A percentile compares a stretch with the other conserved stretches of the same genome.
Conservation (phyloP, 2,797 vertebrate genomes). For the Sus cebifrons region DNA sequence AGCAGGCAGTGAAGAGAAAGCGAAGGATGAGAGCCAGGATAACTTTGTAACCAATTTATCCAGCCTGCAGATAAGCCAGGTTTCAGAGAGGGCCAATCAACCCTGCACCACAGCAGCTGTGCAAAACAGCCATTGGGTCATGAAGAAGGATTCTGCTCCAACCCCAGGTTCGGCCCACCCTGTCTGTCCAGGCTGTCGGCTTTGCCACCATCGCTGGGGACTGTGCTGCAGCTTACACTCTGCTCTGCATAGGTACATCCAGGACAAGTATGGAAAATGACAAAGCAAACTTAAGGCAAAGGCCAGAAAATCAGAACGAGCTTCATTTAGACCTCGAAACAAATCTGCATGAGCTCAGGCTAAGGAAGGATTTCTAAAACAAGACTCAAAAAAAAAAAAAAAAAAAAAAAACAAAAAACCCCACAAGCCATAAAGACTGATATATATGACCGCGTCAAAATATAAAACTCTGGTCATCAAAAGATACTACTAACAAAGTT, state of each 20-base stretch:
- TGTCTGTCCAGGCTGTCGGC: neutral
- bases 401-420: neutral
- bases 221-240: neutral
- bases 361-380: constrained; percentile 55
- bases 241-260: neutral
- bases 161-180: neutral
- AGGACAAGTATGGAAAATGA: neutral
- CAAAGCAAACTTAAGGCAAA: neutral
- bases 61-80: neutral
- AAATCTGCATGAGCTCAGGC: neutral
- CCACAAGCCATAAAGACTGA: neutral
- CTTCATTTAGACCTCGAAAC: neutral
- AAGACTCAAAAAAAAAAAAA: constrained; percentile 28
- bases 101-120: neutral
- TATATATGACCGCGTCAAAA: neutral
- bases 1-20: neutral
- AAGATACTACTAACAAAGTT: neutral
- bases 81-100: neutral
- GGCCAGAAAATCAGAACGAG: constrained; percentile 51
- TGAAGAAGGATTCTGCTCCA: neutral
- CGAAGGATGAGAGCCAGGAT: neutral
- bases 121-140: neutral
- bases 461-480: neutral
- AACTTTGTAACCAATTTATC: constrained; percentile 1
- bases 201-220: neutral